Evolutionary conservation across 2,113 vertebrate species (phyloP).

Genomic region (Gymnobelideus leadbeateri): DNA sequence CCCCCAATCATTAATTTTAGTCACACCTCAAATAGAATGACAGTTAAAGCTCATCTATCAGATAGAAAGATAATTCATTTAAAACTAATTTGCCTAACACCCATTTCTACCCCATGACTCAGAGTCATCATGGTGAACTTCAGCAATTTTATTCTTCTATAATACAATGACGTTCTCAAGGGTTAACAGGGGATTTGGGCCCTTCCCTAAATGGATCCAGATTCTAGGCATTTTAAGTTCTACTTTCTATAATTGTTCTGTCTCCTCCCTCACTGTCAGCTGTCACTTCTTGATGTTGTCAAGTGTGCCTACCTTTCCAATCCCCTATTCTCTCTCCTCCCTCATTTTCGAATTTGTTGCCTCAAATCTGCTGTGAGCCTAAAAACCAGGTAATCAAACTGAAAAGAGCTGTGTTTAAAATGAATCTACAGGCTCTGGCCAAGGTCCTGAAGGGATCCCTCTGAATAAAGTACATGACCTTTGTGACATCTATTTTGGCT

Average conservation of each 20-base stretch:
- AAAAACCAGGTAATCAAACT: neutral
- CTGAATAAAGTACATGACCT: neutral
- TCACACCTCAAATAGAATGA: neutral
- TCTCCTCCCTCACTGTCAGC: neutral
- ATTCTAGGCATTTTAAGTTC: neutral
- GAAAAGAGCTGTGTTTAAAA: neutral
- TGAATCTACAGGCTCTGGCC: neutral
- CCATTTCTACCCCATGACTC: neutral
- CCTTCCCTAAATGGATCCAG: neutral
- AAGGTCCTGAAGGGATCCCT: neutral
- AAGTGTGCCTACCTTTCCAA: neutral
- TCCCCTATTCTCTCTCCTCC: neutral
- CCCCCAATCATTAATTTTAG: neutral
- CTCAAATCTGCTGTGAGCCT: neutral
- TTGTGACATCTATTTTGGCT: neutral
- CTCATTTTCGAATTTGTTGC: neutral
- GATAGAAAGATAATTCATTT: neutral
- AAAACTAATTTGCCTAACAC: neutral
- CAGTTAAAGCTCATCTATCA: neutral
- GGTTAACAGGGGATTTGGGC: neutral
- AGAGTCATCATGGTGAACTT: neutral
- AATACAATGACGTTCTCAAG: neutral
- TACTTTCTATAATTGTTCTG: conserved; percentile 6
- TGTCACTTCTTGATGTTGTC: neutral
- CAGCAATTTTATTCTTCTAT: neutral